Evolutionary conservation across 2,797 vertebrate genomes (phyloP), one percentile per base, ranked within the genome.

Genomic region (Pseudocheirus occidentalis): DNA sequence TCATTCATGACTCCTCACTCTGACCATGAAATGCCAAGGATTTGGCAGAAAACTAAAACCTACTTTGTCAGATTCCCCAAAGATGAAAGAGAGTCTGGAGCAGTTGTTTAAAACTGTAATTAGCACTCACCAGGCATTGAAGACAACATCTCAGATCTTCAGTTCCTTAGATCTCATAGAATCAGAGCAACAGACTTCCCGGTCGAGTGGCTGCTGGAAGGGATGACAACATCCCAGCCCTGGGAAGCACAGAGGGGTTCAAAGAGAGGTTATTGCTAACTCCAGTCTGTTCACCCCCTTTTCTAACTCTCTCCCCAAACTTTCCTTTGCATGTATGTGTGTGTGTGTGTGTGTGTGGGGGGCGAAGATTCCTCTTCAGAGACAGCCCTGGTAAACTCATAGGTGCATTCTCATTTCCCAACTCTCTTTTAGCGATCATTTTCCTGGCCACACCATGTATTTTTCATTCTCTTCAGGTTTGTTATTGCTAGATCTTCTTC

Each of bases 11-110:
- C 53, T 21, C 59, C 28, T 57, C 55, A 50, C 31, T 58, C n/a
- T 93, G 90, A 92, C 92, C 91, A 55, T 92, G 91, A 95, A 95
- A 95, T 90, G 87, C 93, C 4, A 18, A 90, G 13, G 91, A 96
- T 55, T 57, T 93, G 90, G 31, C 87, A 10, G 73, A 92, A 96
- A 94, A 95, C 95, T 52, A 95, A 95, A 95, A 93, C 52, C 56
- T 54, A 34, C 92, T 92, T 87, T 93, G 95, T 96, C 89, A 62
- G 91, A 95, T 92, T 93, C 58, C 90, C 57, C n/a, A 94, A 92
- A 94, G 90, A 92, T 59, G 46, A 95, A 95, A 96, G 93, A 50
- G 81, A 58, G 53, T 59, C 90, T 21, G 55, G 55, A 95, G 21
- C 57, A 90, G 66, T 87, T 46, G 62, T 29, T 93, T 92, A 46